A percentile compares a stretch with the other conserved stretches of the same genome.
Conservation (phyloP, 2,113 vertebrate species). For the Struthio camelus region DNA sequence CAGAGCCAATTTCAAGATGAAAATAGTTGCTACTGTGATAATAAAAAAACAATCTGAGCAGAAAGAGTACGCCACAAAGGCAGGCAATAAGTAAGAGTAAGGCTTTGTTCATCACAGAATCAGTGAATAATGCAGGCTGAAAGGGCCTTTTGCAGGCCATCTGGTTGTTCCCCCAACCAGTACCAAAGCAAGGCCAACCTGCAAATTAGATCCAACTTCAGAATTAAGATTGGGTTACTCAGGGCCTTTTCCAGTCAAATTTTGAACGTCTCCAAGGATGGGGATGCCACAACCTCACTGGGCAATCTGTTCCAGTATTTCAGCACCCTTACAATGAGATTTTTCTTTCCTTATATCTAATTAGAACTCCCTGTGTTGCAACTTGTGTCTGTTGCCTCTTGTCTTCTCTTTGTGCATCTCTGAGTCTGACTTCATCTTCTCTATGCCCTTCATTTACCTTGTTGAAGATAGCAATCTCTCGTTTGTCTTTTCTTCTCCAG, state of each 20-base stretch:
- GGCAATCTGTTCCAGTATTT: not conserved
- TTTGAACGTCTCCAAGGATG: not conserved
- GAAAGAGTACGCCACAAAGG: not conserved
- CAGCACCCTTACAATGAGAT: not conserved
- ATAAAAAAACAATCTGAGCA: not conserved
- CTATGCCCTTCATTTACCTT: not conserved
- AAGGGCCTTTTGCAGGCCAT: not conserved
- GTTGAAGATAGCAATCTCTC: not conserved
- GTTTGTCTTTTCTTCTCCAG: not conserved
- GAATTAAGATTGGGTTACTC: not conserved
- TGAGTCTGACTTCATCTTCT: not conserved
- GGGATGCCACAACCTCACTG: not conserved
- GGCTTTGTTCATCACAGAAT: not conserved
- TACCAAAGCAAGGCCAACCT: not conserved
- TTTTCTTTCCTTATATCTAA: not conserved
- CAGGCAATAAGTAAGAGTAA: not conserved
- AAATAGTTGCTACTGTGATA: not conserved
- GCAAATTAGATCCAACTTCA: not conserved
- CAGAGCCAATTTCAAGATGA: not conserved
- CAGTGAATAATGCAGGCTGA: not conserved
- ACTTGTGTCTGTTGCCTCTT: not conserved
- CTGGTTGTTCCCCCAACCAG: not conserved
- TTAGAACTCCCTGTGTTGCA: not conserved
- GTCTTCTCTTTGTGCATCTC: not conserved
- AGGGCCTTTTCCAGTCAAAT: not conserved